These are phyloP conservation scores for Lerista edwardsae DNA, from an alignment of 2,797 vertebrate genomes.

Conservation along the genomic window DNA sequence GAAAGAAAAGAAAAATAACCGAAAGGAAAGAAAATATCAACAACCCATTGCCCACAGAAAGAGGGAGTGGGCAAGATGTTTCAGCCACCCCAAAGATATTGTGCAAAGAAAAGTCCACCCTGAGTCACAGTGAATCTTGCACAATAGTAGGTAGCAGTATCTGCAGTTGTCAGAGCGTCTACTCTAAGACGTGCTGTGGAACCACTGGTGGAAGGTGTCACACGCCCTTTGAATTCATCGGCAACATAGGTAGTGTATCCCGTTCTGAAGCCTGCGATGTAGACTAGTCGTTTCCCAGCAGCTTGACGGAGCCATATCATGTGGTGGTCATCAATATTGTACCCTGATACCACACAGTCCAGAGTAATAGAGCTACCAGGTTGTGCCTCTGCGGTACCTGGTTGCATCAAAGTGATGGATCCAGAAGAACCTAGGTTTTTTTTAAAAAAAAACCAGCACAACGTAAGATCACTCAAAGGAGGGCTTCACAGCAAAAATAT, in stretches of 20 bases:
- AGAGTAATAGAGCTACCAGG: not conserved
- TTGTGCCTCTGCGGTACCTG: not conserved
- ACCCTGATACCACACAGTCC: conserved; percentile 38
- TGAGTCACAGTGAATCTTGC: not conserved
- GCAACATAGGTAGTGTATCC: not conserved
- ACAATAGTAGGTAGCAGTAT: conserved; percentile 42
- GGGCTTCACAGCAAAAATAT: not conserved
- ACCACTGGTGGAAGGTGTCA: conserved; percentile 39
- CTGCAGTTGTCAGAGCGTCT: conserved; percentile 11
- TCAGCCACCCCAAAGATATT: not conserved
- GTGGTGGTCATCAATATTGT: conserved; percentile 44
- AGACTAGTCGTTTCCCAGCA: not conserved
- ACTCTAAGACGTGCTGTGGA: conserved; percentile 39
- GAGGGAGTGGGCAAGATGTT: no score
- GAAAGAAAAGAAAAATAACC: not conserved
- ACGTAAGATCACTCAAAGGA: not conserved
- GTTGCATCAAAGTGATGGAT: conserved; percentile 6
- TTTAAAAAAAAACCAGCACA: not conserved
- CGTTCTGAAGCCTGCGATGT: conserved; percentile 37
- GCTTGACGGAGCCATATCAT: conserved; percentile 37
- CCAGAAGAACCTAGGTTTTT: conserved; percentile 4
- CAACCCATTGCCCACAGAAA: no score
- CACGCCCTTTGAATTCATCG: conserved; percentile 13
- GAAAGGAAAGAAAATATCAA: not conserved
- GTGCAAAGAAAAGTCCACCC: not conserved